A percentile compares a stretch with the other conserved stretches of the same genome.
Evolutionary conservation across 2,113 vertebrate species (phyloP).

Genomic region (Podocnemis expansa): DNA sequence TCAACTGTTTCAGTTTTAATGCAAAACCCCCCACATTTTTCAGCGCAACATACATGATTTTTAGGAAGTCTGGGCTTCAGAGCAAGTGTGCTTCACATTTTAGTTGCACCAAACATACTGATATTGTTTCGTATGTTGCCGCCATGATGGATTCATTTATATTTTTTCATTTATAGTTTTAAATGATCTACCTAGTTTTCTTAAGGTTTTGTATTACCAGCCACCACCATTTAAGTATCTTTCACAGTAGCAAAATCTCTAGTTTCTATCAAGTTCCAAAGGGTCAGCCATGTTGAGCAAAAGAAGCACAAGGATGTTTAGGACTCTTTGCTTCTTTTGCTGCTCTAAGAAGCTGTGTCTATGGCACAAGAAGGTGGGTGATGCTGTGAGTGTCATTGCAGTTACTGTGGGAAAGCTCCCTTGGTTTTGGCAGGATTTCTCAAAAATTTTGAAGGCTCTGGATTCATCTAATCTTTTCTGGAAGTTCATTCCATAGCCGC

Average conservation of each 20-base stretch:
- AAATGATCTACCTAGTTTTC: background rate
- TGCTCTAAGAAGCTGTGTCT: background rate
- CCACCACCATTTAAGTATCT: background rate
- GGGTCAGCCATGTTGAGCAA: too few relatives aligned
- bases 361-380: background rate
- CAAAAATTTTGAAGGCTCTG: background rate
- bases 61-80: background rate
- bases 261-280: too few relatives aligned
- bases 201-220: fast-evolving
- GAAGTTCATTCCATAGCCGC: background rate
- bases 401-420: background rate
- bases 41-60: background rate
- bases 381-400: background rate
- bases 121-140: background rate
- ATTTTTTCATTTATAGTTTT: fast-evolving
- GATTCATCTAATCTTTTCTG: background rate
- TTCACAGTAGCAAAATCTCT: background rate
- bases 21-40: constrained; percentile 20
- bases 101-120: background rate
- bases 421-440: background rate
- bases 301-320: too few relatives aligned
- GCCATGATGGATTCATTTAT: background rate
- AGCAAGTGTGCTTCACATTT: constrained; percentile 17
- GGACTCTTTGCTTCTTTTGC: background rate
- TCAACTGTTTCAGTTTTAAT: background rate